Evolutionary conservation across 2,888 invertebrate species (phyloP).

Genomic region (Pyrrhia umbra): DNA sequence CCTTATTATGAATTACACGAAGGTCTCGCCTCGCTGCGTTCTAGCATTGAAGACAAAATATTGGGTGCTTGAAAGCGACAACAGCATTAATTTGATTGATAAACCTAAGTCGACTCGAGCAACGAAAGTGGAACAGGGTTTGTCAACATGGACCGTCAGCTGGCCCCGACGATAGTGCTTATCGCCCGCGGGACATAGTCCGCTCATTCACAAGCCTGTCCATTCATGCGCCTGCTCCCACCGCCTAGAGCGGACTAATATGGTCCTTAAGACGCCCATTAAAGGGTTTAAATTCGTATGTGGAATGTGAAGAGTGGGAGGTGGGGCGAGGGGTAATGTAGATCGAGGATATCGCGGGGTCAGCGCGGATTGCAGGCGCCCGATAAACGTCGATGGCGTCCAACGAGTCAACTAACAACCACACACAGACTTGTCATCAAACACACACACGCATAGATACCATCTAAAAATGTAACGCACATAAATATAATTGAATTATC

Average conservation of each 20-base stretch:
- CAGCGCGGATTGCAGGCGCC: conserved; percentile 89
- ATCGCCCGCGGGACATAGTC: conserved; percentile 89
- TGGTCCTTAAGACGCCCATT: conserved; percentile 72
- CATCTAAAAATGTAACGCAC: conserved; percentile 57
- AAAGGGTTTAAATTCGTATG: conserved; percentile 75
- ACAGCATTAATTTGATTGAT: conserved; percentile 77
- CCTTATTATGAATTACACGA: conserved; percentile 32
- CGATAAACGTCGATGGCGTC: conserved; percentile 84
- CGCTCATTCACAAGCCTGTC: conserved; percentile 89
- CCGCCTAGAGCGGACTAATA: conserved; percentile 65
- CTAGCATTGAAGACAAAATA: conserved; percentile 58
- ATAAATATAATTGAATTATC: conserved; percentile 60
- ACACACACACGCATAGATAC: conserved; percentile 19
- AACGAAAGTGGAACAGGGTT: conserved; percentile 89
- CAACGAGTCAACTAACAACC: conserved; percentile 73
- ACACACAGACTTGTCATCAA: conserved; percentile 55
- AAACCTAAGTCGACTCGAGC: conserved; percentile 81
- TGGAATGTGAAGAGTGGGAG: conserved; percentile 48
- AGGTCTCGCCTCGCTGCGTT: conserved; percentile 38
- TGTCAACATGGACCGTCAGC: conserved; percentile 89
- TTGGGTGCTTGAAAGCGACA: conserved; percentile 64
- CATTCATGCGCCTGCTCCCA: conserved; percentile 86
- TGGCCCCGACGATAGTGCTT: conserved; percentile 89
- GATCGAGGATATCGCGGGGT: conserved; percentile 90
- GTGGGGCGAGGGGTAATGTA: conserved; percentile 81